These are phyloP conservation scores for Felis catus DNA, from an alignment of 2,113 vertebrate species.

Conservation along the genomic window F.catus_Fca126_mat1.0 CM031415.1:154563001-154563500, in stretches of 20 bases:
- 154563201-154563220: background rate
- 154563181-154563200: background rate
- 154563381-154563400: background rate
- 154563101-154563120: background rate
- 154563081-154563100: background rate
- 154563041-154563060: background rate
- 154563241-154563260: background rate
- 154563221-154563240: background rate
- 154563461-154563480: background rate
- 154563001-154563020: constrained; percentile 1
- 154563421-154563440: constrained; percentile 18
- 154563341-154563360: background rate
- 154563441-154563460: background rate
- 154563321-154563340: background rate
- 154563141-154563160: background rate
- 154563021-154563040: background rate
- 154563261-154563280: background rate
- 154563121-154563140: background rate
- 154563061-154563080: background rate
- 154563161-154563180: background rate
- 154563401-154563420: background rate
- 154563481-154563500: background rate
- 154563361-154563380: background rate
- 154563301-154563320: background rate
- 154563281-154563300: constrained; percentile 21